Evolutionary conservation across 2,113 vertebrate species (phyloP).

Genomic region (Laticauda laticaudata): DNA sequence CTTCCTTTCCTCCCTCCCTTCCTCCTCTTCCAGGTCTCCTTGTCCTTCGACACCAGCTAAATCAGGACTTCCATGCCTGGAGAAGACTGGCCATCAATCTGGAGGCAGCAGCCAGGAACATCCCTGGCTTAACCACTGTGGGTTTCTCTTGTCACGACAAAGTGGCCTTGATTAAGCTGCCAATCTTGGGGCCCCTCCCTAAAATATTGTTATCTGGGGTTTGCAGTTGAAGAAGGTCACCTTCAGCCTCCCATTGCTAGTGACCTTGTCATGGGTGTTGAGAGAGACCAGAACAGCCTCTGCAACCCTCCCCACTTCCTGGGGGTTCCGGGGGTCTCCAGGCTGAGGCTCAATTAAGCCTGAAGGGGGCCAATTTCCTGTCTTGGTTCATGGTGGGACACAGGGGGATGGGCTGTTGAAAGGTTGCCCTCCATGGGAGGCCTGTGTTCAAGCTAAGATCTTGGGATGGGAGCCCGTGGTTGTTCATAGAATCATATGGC

Average conservation of each 20-base stretch:
- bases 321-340: conserved; percentile 9
- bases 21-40: background rate
- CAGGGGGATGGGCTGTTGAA: conserved; percentile 36
- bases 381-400: conserved; percentile 7
- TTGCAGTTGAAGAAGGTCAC: conserved; percentile 32
- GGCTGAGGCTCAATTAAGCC: conserved; percentile 58
- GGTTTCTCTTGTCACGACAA: background rate
- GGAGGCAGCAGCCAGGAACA: conserved; percentile 36
- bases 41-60: background rate
- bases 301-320: background rate
- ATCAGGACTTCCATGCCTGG: background rate
- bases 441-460: conserved; percentile 25
- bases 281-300: conserved; percentile 61
- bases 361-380: conserved; percentile 47
- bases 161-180: conserved; percentile 47
- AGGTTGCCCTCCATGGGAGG: fast-evolving
- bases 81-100: background rate
- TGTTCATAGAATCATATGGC: background rate
- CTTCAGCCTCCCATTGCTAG: background rate
- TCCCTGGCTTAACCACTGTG: background rate
- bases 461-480: background rate
- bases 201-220: background rate
- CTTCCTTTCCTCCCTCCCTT: no score
- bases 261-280: conserved; percentile 45
- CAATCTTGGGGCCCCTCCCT: conserved; percentile 17